Base-by-base conservation (phyloP, 1,140 invertebrate species). In the Phenacoccus solenopsis region DNA sequence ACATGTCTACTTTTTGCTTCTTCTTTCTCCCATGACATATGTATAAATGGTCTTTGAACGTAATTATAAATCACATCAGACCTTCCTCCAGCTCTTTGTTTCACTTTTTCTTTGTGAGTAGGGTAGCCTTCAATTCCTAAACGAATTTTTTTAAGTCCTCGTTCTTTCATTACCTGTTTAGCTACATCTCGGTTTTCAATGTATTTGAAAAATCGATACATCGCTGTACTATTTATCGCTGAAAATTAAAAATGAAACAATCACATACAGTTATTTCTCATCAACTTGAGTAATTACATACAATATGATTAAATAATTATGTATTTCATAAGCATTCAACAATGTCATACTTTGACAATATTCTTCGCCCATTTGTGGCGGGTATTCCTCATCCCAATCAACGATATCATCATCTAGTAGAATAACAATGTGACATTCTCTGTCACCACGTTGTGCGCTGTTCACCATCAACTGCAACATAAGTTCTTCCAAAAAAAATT, bases 11-110 rank as follows among this genome's bases (percentile, higher is more conserved):
- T 97, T 77, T 98, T 98, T 0, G 96, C 96, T 78, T 99, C 98
- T 77, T 99, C 96, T 75, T 99, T 99, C 78, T 99, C 98, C 98
- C 98, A 99, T 0, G 96, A 98, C 93, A 99, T 98, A 75, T 97
- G 94, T 59, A 99, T 93, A 78, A 99, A 99, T 0, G 98, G 97
- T n/a, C 98, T 83, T 78, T 99, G 98, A 0, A 99, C 96, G 79
- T 99, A 99, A 80, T 98, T 98, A 81, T 99, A 99, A 73, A 90
- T 88, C 0, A 98, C 97, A 82, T 96, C 93, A 1, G 93, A 89
- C 35, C 94, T 82, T 13, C 94, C 94, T 12, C 93, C 93, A 0
- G 94, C 90, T 21, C 96, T 82, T 76, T 90, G 90, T 77, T 91
- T 94, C 9, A 92, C 85, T 78, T 99, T 99, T 78, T 99, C 97